These are phyloP conservation scores for Chaetophractus vellerosus DNA, from an alignment of 2,797 vertebrate species.

Conservation along the genomic window DNA sequence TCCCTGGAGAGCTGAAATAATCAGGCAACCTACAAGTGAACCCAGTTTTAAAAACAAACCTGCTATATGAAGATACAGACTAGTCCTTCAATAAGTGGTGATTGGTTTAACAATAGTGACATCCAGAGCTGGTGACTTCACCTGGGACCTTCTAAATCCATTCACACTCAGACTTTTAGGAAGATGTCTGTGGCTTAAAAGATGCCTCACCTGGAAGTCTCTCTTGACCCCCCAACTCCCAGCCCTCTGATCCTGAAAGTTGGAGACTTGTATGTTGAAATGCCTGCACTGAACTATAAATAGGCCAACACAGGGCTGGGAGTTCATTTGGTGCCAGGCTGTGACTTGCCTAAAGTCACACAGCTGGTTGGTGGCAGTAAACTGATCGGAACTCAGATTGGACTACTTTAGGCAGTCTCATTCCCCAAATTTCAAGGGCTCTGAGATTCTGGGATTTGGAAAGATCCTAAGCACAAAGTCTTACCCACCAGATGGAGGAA, in stretches of 20 bases:
- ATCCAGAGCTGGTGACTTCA: background rate
- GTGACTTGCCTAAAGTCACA: background rate
- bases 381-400: background rate
- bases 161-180: background rate
- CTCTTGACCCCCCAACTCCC: background rate
- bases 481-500: background rate
- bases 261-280: background rate
- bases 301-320: background rate
- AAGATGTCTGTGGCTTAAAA: background rate
- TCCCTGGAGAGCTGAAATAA: background rate
- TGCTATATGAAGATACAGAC: background rate
- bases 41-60: background rate
- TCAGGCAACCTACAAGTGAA: background rate
- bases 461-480: background rate
- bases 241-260: background rate
- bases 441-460: background rate
- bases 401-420: background rate
- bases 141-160: background rate
- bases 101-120: background rate
- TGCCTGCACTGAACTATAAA: background rate
- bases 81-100: background rate
- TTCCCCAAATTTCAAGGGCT: background rate
- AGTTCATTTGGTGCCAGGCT: background rate
- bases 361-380: background rate
- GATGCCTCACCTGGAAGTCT: background rate